Base-by-base conservation (phyloP, 2,797 vertebrate genomes). In the Crenichthys baileyi region DNA sequence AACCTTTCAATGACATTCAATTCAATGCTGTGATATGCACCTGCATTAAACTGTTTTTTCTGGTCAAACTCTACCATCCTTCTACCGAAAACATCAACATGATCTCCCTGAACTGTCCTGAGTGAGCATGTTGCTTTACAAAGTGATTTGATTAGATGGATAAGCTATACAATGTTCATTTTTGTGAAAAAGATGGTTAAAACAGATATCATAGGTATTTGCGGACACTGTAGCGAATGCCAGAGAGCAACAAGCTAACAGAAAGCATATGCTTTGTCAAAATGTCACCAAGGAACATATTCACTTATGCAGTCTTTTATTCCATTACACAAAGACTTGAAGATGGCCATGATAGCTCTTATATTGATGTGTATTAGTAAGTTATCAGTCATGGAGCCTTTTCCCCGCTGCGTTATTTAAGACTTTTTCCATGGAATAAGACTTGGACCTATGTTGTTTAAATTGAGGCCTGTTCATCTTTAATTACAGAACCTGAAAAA, bases 331-430 rank as follows among this genome's bases (percentile, higher is more conserved):
- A 78, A 82, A 81, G 39, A 24, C 20, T 9, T 13, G 70, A 53
- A 46, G 36, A 11, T 12, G 70, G n/a, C 15, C 65, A 51, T 75
- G 8, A 29, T 77, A 72, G 79, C 70, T 18, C 29, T 29, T 72
- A n/a, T 12, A 79, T 70, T 15, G 44, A 71, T 20, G 11, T 7
- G 22, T 70, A 87, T 78, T 81, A 79, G 87, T 61, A 76, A 86
- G 29, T 26, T 41, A 81, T 82, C 76, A 79, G 29, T 79, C 63
- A 71, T 71, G 55, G 11, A 67, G 63, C 51, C 50, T 20, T 51
- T 79, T 70, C 31, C 73, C 48, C 63, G 41, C 50, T 46, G 39
- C 56, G 15, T 73, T 77, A 67, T 39, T 71, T 76, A 70, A 71
- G 22, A 41, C 51, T 53, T 36, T 36, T 36, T 36, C 36, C 36